Evolutionary conservation across 2,113 vertebrate genomes (phyloP).

Genomic region (Hiodon alosoides): DNA sequence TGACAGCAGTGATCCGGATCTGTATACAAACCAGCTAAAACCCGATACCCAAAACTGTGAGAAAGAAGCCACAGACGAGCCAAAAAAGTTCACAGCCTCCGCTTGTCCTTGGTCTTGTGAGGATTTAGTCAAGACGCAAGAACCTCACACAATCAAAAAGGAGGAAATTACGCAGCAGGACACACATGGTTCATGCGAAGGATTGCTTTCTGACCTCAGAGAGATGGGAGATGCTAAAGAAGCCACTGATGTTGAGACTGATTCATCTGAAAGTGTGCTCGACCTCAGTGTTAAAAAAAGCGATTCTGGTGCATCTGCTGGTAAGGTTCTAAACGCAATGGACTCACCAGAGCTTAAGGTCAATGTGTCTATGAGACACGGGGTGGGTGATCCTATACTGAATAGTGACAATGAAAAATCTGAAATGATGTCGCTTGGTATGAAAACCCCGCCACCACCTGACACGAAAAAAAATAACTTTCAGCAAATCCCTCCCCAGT

Average conservation of each 20-base stretch:
- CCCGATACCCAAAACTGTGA: constrained; percentile 30
- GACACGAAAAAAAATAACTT: not conserved
- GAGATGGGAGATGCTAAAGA: constrained; percentile 3
- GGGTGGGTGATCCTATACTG: not conserved
- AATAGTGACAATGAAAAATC: not conserved
- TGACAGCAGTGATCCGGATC: constrained; percentile 8
- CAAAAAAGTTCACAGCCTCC: not conserved
- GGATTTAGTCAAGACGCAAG: not conserved
- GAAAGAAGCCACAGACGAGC: constrained; percentile 26
- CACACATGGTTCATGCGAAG: not conserved
- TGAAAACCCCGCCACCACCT: not conserved
- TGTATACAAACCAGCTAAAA: constrained; percentile 32
- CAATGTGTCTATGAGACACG: no score
- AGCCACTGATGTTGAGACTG: not conserved
- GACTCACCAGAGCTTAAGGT: not conserved
- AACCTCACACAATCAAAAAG: constrained; percentile 9
- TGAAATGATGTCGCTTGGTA: not conserved
- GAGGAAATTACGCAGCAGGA: constrained; percentile 1
- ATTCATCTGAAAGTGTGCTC: constrained; percentile 6
- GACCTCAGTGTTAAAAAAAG: constrained; percentile 16
- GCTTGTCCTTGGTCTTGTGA: not conserved
- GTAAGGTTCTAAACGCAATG: not conserved
- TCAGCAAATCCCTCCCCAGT: constrained; percentile 10
- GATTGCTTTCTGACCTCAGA: not conserved
- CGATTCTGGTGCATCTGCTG: not conserved